Evolutionary conservation across 2,888 invertebrate species (phyloP).

Genomic region (Pocota personata): DNA sequence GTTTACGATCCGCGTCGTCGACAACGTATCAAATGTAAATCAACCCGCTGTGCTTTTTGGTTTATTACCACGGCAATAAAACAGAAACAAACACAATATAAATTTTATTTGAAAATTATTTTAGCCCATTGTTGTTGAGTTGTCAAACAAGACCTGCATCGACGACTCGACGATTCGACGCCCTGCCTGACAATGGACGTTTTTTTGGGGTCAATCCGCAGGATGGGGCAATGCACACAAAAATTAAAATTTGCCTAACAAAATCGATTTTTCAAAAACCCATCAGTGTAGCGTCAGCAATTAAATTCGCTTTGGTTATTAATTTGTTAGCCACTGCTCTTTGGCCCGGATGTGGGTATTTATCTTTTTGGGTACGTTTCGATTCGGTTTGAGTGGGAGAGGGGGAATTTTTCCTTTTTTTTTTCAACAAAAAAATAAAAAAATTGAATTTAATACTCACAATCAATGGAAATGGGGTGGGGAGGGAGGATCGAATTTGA

Average conservation of each 20-base stretch:
- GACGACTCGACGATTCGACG: constrained; percentile 2
- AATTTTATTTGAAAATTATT: constrained; percentile 63
- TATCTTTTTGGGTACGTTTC: background rate
- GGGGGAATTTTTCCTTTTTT: background rate
- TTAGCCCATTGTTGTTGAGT: constrained; percentile 54
- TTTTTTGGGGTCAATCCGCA: constrained; percentile 33
- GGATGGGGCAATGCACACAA: background rate
- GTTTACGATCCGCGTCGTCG: constrained; percentile 13
- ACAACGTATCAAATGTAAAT: constrained; percentile 61
- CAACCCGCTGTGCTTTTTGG: constrained; percentile 57
- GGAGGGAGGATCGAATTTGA: constrained; percentile 20
- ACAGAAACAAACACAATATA: constrained; percentile 63
- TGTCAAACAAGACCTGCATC: constrained; percentile 57
- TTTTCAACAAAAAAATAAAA: background rate
- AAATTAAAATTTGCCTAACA: constrained; percentile 20
- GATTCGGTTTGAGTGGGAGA: background rate
- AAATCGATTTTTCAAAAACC: constrained; percentile 56
- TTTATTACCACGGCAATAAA: constrained; percentile 60
- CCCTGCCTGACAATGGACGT: background rate
- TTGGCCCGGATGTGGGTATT: background rate
- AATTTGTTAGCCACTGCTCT: constrained; percentile 52
- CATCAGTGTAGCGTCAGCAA: constrained; percentile 44
- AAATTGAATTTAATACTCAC: background rate
- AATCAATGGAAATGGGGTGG: background rate
- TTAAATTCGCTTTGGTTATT: constrained; percentile 67